Conservation (phyloP, 2,888 invertebrate genomes). For the Macropis europaea region DNA sequence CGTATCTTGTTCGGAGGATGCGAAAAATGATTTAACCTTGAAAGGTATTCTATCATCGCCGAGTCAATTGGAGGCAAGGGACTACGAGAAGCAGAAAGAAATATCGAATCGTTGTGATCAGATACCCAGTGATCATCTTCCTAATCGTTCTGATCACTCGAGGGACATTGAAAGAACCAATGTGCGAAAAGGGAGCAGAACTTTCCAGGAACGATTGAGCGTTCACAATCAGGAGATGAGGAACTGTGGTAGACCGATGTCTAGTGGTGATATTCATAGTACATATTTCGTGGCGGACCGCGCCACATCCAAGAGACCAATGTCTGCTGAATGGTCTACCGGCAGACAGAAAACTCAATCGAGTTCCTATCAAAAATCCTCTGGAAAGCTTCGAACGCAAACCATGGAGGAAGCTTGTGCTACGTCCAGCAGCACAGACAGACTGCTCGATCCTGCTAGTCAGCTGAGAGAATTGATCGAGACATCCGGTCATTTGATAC, state of each 20-base stretch:
- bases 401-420: constrained; percentile 42
- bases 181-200: constrained; percentile 1
- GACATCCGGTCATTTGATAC: constrained; percentile 86
- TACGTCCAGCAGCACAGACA: constrained; percentile 60
- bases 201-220: constrained; percentile 43
- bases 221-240: constrained; percentile 40
- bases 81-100: constrained; percentile 57
- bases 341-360: constrained; percentile 33
- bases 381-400: constrained; percentile 7
- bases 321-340: constrained; percentile 61
- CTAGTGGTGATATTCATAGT: constrained; percentile 61
- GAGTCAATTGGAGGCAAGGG: constrained; percentile 50
- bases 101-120: constrained; percentile 44
- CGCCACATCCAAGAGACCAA: constrained; percentile 54
- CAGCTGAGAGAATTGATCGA: constrained; percentile 87
- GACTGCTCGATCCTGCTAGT: constrained; percentile 82
- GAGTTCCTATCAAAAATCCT: constrained; percentile 40
- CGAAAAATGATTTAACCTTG: constrained; percentile 81
- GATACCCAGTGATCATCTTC: constrained; percentile 13
- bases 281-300: constrained; percentile 54
- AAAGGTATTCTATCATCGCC: constrained; percentile 67
- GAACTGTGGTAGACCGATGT: constrained; percentile 51
- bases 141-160: not conserved
- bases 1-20: constrained; percentile 88
- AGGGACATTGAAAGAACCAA: constrained; percentile 30